phyloP scores from a whole-genome alignment of 2,888 invertebrate genomes.

The Alloplasta piceator region DNA sequence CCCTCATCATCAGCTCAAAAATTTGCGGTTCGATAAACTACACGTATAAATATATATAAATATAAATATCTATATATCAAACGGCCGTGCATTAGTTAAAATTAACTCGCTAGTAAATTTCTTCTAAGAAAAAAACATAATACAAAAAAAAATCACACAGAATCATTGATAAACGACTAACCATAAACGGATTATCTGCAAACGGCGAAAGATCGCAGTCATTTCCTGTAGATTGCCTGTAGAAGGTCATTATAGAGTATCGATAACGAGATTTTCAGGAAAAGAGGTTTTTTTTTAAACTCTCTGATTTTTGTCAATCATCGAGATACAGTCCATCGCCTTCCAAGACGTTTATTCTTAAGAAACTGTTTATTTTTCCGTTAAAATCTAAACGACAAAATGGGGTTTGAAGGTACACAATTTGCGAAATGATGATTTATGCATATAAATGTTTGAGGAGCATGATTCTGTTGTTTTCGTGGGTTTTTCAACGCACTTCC shows the following conservation, averaged over 20 bases:
- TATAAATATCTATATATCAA: constrained; percentile 11
- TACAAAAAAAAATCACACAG: constrained; percentile 22
- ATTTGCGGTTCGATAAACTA: constrained; percentile 13
- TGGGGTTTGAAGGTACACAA: too few species aligned
- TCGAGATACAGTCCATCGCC: constrained; percentile 9
- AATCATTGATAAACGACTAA: constrained; percentile 61
- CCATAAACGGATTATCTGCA: constrained; percentile 56
- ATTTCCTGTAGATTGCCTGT: constrained; percentile 58
- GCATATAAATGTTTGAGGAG: too few species aligned
- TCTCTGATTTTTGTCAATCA: constrained; percentile 1
- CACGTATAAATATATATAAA: not conserved
- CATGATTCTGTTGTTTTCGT: not conserved
- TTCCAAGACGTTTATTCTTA: constrained; percentile 51
- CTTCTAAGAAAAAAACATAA: constrained; percentile 30
- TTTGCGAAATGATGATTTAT: not conserved
- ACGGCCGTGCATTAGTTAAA: constrained; percentile 39
- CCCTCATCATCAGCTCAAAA: constrained; percentile 10
- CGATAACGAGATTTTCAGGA: constrained; percentile 32
- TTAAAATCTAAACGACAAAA: not conserved
- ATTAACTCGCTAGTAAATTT: constrained; percentile 36
- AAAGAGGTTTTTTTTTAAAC: constrained; percentile 37
- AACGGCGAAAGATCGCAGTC: constrained; percentile 55
- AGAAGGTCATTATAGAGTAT: constrained; percentile 53
- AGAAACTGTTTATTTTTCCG: constrained; percentile 47
- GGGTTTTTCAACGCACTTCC: not conserved